A percentile compares a stretch with the other conserved stretches of the same genome.
Evolutionary conservation across 2,888 invertebrate species (phyloP).

Genomic region (Hyposoter dolosus): DNA sequence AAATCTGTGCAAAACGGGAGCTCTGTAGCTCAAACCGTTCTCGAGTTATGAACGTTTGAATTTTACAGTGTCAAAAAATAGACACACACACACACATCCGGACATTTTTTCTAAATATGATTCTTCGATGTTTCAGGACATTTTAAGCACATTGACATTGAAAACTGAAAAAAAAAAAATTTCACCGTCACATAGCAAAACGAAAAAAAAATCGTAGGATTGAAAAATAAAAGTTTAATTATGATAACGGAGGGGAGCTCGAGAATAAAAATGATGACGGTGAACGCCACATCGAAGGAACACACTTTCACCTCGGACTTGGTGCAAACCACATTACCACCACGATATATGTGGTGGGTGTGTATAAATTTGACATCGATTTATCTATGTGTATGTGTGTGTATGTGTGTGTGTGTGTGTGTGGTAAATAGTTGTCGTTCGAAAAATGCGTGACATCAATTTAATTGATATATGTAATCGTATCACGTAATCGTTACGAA

Average conservation of each 20-base stretch:
- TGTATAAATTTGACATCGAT: not conserved
- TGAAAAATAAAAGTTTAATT: constrained; percentile 54
- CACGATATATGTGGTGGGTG: not conserved
- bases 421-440: constrained; percentile 35
- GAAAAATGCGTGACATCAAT: constrained; percentile 64
- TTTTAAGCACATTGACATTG: no score
- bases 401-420: not conserved
- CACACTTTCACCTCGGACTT: constrained; percentile 50
- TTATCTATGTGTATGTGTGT: not conserved
- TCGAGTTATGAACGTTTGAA: not conserved
- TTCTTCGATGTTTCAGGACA: no score
- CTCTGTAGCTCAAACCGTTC: no score
- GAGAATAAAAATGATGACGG: constrained; percentile 17
- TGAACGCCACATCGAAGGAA: constrained; percentile 2
- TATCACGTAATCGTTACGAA: constrained; percentile 66
- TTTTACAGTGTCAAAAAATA: no score
- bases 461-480: constrained; percentile 66
- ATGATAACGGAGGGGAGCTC: not conserved
- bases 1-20: no score
- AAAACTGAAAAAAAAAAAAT: no score
- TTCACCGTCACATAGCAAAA: no score
- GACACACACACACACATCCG: no score
- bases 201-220: not conserved
- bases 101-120: no score
- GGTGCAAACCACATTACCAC: constrained; percentile 33